These are phyloP conservation scores for Eulemur coronatus DNA, from an alignment of 2,797 vertebrate species.

Conservation along the genomic window DNA sequence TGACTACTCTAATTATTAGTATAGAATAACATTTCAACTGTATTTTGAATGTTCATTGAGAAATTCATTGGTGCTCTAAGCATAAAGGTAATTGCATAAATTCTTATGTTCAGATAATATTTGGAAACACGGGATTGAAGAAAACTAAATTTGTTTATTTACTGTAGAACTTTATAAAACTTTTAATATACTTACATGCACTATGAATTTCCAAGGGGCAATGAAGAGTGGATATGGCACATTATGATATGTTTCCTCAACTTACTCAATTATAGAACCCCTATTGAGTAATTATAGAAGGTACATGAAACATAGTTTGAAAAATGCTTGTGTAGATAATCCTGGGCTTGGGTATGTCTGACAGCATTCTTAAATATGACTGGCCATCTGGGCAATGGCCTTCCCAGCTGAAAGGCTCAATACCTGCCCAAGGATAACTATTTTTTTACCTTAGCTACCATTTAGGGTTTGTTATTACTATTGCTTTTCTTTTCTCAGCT, in stretches of 20 bases:
- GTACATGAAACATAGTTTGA: not conserved
- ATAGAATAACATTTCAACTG: not conserved
- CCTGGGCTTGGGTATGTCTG: not conserved
- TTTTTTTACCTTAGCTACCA: not conserved
- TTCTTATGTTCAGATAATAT: not conserved
- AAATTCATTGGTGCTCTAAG: not conserved
- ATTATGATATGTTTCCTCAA: not conserved
- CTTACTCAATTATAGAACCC: not conserved
- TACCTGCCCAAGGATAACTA: not conserved
- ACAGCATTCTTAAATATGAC: not conserved
- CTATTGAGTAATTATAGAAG: not conserved
- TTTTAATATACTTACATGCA: not conserved
- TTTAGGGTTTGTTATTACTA: not conserved
- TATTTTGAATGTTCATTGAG: not conserved
- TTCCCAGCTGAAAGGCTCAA: not conserved
- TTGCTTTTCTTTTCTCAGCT: not conserved
- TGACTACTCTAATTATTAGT: not conserved
- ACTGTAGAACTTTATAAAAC: not conserved
- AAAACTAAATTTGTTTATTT: not conserved
- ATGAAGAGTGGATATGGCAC: not conserved
- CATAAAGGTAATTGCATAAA: not conserved
- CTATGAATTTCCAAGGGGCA: not conserved
- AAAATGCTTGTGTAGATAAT: not conserved
- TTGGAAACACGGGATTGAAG: not conserved
- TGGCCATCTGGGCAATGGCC: not conserved